Evolutionary conservation across 2,113 vertebrate genomes (phyloP).

Genomic region (Phoxinus phoxinus): DNA sequence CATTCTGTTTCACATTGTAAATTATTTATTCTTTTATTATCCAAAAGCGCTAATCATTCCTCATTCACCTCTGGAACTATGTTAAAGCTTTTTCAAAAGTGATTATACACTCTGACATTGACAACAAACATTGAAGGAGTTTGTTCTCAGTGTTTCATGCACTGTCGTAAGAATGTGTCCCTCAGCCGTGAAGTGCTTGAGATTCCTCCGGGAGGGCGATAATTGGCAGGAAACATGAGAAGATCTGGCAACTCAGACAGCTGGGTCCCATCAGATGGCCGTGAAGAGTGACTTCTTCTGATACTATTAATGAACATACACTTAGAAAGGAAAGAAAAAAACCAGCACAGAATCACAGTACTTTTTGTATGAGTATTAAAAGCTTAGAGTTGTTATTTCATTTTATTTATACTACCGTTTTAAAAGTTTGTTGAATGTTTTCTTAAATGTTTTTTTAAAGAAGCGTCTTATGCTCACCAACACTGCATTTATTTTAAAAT

Average conservation of each 20-base stretch:
- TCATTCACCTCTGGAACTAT: not conserved
- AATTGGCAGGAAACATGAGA: slow-evolving; percentile 57
- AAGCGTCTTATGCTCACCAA: too few relatives aligned
- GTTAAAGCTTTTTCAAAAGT: not conserved
- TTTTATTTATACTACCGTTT: not conserved
- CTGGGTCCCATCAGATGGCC: slow-evolving; percentile 42
- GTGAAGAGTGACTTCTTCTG: slow-evolving; percentile 28
- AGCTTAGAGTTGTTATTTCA: not conserved
- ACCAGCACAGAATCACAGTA: not conserved
- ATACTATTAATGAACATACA: slow-evolving; percentile 45
- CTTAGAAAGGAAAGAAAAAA: not conserved
- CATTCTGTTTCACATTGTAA: not conserved
- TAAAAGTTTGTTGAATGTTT: not conserved
- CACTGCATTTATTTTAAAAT: too few relatives aligned
- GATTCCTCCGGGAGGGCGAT: slow-evolving; percentile 53
- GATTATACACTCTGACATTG: slow-evolving; percentile 17
- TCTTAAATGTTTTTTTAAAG: too few relatives aligned
- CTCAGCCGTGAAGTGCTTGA: slow-evolving; percentile 44
- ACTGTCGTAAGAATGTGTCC: slow-evolving; percentile 11
- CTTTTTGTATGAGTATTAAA: not conserved
- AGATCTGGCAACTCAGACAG: slow-evolving; percentile 59
- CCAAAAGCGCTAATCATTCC: not conserved
- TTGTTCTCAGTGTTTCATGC: slow-evolving; percentile 10
- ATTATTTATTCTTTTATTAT: not conserved
- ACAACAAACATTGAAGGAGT: slow-evolving; percentile 22